These are phyloP conservation scores for Erpornis zantholeuca DNA, from an alignment of 2,113 vertebrate genomes.

Conservation along the genomic window DNA sequence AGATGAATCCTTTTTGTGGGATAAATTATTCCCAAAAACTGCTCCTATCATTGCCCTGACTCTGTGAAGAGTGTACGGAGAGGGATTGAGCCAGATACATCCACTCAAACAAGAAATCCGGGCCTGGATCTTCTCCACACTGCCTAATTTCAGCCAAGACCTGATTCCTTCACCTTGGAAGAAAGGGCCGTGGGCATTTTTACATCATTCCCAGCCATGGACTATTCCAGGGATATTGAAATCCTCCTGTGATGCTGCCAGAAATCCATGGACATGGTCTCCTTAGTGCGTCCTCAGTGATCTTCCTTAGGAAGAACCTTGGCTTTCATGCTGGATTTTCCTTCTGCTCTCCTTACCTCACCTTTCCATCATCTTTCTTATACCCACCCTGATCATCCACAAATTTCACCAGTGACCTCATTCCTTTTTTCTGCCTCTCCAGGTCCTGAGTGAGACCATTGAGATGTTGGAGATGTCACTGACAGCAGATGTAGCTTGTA, in stretches of 20 bases:
- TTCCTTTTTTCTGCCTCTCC: not conserved
- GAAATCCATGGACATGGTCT: not conserved
- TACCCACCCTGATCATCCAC: no score
- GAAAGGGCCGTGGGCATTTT: fast-evolving
- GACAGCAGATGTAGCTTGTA: not conserved
- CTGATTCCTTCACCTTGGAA: not conserved
- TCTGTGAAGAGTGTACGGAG: not conserved
- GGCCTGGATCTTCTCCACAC: fast-evolving
- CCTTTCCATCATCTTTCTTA: not conserved
- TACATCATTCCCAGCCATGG: not conserved
- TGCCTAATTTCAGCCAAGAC: not conserved
- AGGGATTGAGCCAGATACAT: not conserved
- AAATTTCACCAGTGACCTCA: not conserved
- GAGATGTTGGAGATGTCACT: not conserved
- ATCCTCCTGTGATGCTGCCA: not conserved
- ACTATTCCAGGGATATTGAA: not conserved
- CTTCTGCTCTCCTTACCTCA: not conserved
- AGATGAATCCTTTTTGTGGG: not conserved
- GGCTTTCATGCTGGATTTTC: not conserved
- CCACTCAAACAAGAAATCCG: fast-evolving
- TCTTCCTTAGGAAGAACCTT: not conserved
- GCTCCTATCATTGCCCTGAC: not conserved
- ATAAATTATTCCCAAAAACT: not conserved
- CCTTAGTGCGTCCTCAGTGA: fast-evolving
- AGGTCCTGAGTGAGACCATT: not conserved